Evolutionary conservation across 2,888 invertebrate species (phyloP).

Genomic region (Metellina segmentata): DNA sequence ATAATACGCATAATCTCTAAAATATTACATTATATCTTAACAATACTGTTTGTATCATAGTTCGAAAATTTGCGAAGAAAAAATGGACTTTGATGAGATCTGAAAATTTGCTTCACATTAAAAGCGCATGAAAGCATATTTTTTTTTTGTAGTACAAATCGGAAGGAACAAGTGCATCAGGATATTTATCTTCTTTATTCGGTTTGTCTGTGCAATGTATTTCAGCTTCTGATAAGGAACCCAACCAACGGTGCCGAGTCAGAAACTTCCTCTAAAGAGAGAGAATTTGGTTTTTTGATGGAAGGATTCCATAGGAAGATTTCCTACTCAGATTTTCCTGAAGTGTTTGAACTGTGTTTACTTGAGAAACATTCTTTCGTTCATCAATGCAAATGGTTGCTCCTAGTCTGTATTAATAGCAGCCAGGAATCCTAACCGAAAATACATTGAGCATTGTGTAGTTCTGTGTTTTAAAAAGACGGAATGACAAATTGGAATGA

Average conservation of each 20-base stretch:
- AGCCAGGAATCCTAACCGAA: slow-evolving; percentile 23
- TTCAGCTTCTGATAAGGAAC: background rate
- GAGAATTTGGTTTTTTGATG: background rate
- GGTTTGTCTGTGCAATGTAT: background rate
- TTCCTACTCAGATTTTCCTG: background rate
- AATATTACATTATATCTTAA: too few relatives aligned
- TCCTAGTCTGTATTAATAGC: slow-evolving; percentile 43
- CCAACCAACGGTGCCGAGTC: too few relatives aligned
- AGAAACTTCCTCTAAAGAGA: background rate
- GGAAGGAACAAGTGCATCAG: too few relatives aligned
- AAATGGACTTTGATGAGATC: too few relatives aligned
- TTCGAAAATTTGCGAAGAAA: too few relatives aligned
- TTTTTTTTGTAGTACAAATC: too few relatives aligned
- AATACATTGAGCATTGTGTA: background rate
- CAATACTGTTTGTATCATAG: too few relatives aligned
- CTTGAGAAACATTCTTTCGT: background rate
- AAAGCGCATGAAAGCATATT: too few relatives aligned
- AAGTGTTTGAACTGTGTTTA: background rate
- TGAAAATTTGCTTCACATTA: too few relatives aligned
- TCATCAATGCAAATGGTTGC: slow-evolving; percentile 43
- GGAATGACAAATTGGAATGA: slow-evolving; percentile 2
- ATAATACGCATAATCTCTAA: too few relatives aligned
- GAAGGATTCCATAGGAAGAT: background rate
- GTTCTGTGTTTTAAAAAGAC: background rate
- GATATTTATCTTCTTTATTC: too few relatives aligned